Base-by-base conservation (phyloP, 1,140 invertebrate genomes). In the Apis laboriosa region DNA sequence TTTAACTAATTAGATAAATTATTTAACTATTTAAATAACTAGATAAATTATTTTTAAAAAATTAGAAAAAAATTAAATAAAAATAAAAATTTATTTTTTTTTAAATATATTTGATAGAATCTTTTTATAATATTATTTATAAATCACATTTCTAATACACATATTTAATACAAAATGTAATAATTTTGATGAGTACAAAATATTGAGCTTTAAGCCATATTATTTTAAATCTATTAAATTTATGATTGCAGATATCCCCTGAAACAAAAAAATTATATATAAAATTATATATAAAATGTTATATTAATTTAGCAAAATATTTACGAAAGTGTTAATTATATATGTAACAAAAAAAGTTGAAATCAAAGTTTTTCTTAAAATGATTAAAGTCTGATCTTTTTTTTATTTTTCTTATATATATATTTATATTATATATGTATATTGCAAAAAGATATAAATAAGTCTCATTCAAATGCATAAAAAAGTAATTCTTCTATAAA, bases 181-280 rank as follows among this genome's bases (percentile, higher is more conserved):
- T n/a, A 74, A 17, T 53, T 63, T 51, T 63, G 28, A 15, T 64
- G 24, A 53, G 24, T 73, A 75, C 64, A 74, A 76, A 64, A 64
- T 64, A 64, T 64, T 28, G 34, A 66, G 3, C 19, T 77, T 34
- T 28, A 28, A 34, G 28, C 49, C 60, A 53, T 71, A 53, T 17
- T 56, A 49, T 43, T 60, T 34, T 51, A 53, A 75, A 34, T 68
- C 2, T 7, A 15, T 28, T 67, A 24, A 49, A 55, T 74, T 86
- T 92, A 94, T 77, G 91, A 94, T 85, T 94, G 93, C 53, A 95
- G 86, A 87, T 95, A 95, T 55, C 94, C 94, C 11, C 94, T 95
- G 80, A 93, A 94, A 90, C 86, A 74, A 24, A n/a, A 74, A 63
- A 24, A 79, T 67, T 15, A 76, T 1, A 4, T 15, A 43, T 51